phyloP scores from a whole-genome alignment of 2,113 vertebrate species.

The Apodemus speciosus region DNA sequence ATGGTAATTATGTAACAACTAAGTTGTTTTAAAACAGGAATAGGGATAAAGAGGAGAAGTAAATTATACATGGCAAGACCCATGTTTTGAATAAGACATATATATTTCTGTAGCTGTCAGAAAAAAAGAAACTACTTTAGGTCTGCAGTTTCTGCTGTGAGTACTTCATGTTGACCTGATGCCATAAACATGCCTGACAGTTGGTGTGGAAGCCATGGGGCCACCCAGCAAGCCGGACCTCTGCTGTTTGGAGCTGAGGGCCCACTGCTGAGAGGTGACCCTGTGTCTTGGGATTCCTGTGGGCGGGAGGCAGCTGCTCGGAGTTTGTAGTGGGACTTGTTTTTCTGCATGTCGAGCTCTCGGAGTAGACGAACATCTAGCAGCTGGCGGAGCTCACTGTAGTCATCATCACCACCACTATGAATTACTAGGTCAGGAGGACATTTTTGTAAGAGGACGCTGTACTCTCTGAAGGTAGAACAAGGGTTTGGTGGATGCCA shows the following conservation, averaged over 20 bases:
- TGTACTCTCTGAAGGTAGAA: not conserved
- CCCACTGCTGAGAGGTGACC: no score
- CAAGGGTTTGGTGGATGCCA: fast-evolving
- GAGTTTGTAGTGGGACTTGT: not conserved
- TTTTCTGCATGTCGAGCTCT: not conserved
- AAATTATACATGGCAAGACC: not conserved
- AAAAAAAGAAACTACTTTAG: not conserved
- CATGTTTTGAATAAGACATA: constrained; percentile 12
- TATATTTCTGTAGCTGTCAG: constrained; percentile 4
- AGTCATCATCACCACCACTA: not conserved
- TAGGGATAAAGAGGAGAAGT: not conserved
- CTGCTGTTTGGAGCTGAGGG: not conserved
- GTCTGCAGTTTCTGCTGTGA: not conserved
- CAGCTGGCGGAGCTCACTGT: not conserved
- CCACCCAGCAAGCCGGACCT: not conserved
- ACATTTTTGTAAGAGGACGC: not conserved
- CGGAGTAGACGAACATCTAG: not conserved
- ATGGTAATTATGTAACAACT: not conserved
- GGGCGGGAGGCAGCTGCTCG: not conserved
- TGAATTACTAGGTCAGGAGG: not conserved
- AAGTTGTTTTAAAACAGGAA: not conserved
- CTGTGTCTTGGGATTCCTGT: not conserved
- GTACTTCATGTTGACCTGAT: not conserved
- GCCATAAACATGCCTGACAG: not conserved
- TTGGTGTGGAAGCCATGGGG: not conserved